Evolutionary conservation across 2,888 invertebrate species (phyloP), one percentile per base, ranked within the genome.

Genomic region (Hirtodrosophila alboralis): DNA sequence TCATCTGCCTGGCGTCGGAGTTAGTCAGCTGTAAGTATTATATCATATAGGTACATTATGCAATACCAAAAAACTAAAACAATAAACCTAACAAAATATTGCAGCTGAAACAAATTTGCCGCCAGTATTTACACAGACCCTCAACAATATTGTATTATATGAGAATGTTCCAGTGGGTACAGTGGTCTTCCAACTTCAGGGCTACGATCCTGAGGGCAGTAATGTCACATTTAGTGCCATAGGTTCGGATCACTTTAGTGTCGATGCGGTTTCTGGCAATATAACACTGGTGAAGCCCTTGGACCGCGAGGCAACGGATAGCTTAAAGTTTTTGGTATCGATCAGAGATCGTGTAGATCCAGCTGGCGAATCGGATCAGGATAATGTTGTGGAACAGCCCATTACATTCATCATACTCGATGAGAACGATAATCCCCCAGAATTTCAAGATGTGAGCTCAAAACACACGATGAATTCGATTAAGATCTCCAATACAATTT

Each of bases 381-480:
- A 94, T 74, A 96, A 96, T 90, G 91, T 95, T 60, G 94, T 95
- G 9, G 93, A 94, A 74, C 94, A 94, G 6, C 94, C 95, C 3
- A 94, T 96, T 36, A 95, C 94, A 23, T 95, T 97, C 60, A 96
- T 97, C 61, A 94, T 97, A 10, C 91, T 95, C 7, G 97, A 97
- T 86, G 96, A 96, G 84, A 97, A 97, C 88, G 97, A 97, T 87
- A 97, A 96, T 90, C 93, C 95, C 26, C 97, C 97, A 5, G 92
- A 92, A 54, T 96, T 96, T 90, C 92, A 93, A 90, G 93, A 95
- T 90, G 95, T 95, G 91, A 47, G 67, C 23, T 7, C 2, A 3
- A 4, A 41, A 40, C 1, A 6, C 3, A n/a, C n/a, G n/a, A n/a
- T n/a, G 5, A 5, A 1, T 8, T 1, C 1, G 10, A 1, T 14